Percentiles rank a stretch among this genome's conserved stretches.
Evolutionary conservation across 1,140 invertebrate species (phyloP).

Genomic region (Stenopsyche tienmushanensis): DNA sequence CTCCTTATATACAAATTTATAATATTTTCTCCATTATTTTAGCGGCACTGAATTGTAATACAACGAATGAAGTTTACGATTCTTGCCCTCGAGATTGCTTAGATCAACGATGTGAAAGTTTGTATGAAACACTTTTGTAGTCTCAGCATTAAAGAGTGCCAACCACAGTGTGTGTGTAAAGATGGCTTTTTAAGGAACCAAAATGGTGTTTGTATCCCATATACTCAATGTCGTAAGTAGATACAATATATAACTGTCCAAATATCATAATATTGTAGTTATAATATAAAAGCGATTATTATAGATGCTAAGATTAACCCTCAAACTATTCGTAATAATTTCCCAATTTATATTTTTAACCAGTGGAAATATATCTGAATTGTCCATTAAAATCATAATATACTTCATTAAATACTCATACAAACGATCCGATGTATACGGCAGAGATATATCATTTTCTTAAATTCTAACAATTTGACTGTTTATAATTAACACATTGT

Average conservation of each 20-base stretch:
- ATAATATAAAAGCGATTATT: too few relatives aligned
- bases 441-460: too few relatives aligned
- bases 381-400: too few relatives aligned
- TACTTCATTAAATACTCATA: too few relatives aligned
- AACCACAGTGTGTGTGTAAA: constrained; percentile 18
- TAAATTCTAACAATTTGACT: too few relatives aligned
- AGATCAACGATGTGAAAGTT: constrained; percentile 10
- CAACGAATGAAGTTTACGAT: constrained; percentile 22
- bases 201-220: constrained; percentile 7
- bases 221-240: constrained; percentile 2
- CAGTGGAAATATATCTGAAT: neutral
- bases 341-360: neutral
- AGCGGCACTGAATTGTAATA: constrained; percentile 12
- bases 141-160: constrained; percentile 10
- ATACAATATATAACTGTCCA: neutral
- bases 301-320: neutral
- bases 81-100: constrained; percentile 18
- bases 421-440: too few relatives aligned
- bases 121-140: neutral
- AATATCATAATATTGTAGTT: neutral
- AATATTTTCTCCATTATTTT: too few relatives aligned
- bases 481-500: neutral
- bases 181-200: constrained; percentile 6
- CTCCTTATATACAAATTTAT: too few relatives aligned
- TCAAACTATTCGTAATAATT: neutral